Base-by-base conservation (phyloP, 2,888 invertebrate genomes). In the Synanthedon myopaeformis region DNA sequence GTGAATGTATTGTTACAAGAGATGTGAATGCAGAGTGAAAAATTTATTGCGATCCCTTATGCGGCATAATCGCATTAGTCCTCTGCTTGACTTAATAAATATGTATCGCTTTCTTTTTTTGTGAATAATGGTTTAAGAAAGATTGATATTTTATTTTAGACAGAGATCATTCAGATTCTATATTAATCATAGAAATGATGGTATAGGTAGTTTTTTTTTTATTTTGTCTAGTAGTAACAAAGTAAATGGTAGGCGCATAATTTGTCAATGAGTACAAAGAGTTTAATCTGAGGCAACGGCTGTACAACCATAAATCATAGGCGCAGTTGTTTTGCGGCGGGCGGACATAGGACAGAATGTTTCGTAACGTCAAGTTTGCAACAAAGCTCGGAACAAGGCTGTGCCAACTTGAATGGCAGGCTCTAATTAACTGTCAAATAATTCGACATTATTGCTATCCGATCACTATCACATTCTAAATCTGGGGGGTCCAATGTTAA, bases 361-460 rank as follows among this genome's bases (percentile, higher is more conserved):
- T 82, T 75, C 81, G 79, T 80, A 82, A 83, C 66, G 65, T 72
- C 74, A 70, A 70, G 62, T 69, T 66, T 61, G 66, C 69, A 62
- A 76, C 76, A 77, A 73, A 71, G 75, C 72, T 70, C 64, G 61
- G 70, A 70, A 78, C 78, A 74, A 73, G 72, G 66, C 50, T 41
- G 45, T n/a, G 28, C 69, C 67, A 60, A 63, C 60, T 69, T 70
- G 74, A 79, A 76, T 77, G 81, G 79, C 83, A 78, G 78, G 64
- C 73, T 71, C 82, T 85, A 87, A 87, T 86, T 85, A 84, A 79
- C 78, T 85, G 83, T 82, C 83, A 75, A 74, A 72, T 79, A 79
- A 82, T 79, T 79, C 77, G 74, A 81, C 73, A 69, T 74, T 78
- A 80, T 75, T 72, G 70, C 73, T 61, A 62, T 67, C 70, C 66